Conservation (phyloP, 2,888 invertebrate species). For the Hypselothyrea guttata region DNA sequence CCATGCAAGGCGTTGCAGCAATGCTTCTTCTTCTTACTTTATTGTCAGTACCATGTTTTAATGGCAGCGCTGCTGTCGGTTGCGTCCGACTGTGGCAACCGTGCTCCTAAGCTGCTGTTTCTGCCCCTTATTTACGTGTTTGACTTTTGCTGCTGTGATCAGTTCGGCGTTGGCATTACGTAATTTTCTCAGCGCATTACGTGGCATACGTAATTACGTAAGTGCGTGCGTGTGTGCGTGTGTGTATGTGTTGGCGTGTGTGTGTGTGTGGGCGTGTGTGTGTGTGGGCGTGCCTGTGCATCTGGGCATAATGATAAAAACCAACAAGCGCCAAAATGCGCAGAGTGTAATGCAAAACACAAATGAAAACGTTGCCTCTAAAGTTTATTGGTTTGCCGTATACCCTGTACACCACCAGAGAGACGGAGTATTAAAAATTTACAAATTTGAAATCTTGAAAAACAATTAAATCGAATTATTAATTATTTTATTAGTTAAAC, state of each 20-base stretch:
- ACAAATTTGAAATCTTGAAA: no score
- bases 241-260: slow-evolving; percentile 24
- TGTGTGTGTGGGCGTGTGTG: not conserved
- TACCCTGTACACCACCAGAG: no score
- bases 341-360: slow-evolving; percentile 34
- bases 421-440: no score
- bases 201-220: slow-evolving; percentile 59
- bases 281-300: slow-evolving; percentile 46
- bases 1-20: no score
- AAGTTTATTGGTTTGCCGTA: slow-evolving; percentile 12
- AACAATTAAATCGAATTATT: no score
- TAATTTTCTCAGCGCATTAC: slow-evolving; percentile 53
- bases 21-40: no score
- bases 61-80: no score
- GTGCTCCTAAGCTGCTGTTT: not conserved
- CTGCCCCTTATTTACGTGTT: slow-evolving; percentile 36
- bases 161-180: slow-evolving; percentile 50
- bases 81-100: not conserved
- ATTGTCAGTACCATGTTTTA: no score
- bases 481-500: no score
- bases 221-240: slow-evolving; percentile 45
- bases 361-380: slow-evolving; percentile 44
- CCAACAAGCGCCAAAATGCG: slow-evolving; percentile 56
- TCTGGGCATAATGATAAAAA: slow-evolving; percentile 59
- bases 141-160: slow-evolving; percentile 28